These are phyloP conservation scores for Mesopsocus fuscifrons DNA, from an alignment of 2,888 invertebrate genomes.

Conservation along the genomic window DNA sequence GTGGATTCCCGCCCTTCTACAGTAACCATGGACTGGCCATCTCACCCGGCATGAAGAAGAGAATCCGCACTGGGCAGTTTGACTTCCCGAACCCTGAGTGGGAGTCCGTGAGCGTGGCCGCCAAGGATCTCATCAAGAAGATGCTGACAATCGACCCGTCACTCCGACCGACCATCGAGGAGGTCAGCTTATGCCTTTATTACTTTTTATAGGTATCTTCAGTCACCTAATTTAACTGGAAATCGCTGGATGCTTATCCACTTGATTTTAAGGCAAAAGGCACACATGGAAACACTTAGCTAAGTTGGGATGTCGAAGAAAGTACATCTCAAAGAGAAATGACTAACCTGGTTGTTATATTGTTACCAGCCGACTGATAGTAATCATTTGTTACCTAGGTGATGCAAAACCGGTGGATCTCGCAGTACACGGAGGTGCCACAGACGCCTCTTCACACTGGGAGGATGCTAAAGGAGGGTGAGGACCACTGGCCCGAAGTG, in stretches of 20 bases:
- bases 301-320: no score
- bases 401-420: conserved; percentile 71
- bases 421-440: conserved; percentile 71
- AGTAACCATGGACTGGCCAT: conserved; percentile 95
- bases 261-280: no score
- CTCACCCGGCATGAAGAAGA: conserved; percentile 97
- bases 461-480: conserved; percentile 72
- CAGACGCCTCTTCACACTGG: conserved; percentile 89
- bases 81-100: conserved; percentile 94
- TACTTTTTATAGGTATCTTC: no score
- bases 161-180: conserved; percentile 71
- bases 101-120: conserved; percentile 84
- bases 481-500: conserved; percentile 90
- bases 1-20: conserved; percentile 98
- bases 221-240: no score
- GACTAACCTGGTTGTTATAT: no score
- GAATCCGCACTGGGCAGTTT: conserved; percentile 89
- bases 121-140: conserved; percentile 86
- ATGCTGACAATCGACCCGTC: conserved; percentile 91
- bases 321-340: no score
- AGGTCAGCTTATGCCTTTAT: no score
- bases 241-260: no score
- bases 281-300: no score
- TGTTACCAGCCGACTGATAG: no score
- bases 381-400: background rate